Conservation (phyloP, 2,113 vertebrate genomes). For the Pogona vitticeps region DNA sequence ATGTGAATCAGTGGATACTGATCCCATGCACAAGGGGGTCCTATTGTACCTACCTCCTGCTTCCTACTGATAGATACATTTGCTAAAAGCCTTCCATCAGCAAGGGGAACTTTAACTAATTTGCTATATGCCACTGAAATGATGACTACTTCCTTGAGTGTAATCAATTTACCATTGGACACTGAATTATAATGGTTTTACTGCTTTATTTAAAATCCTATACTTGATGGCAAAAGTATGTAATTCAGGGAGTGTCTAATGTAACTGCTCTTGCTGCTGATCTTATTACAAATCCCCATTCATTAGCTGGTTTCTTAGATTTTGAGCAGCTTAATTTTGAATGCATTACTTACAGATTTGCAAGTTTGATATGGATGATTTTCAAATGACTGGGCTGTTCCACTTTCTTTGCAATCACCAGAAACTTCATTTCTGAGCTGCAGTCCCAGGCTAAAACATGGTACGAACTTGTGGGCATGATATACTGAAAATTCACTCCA, state of each 20-base stretch:
- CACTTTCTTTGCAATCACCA: constrained; percentile 78
- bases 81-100: neutral
- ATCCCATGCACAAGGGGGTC: no score
- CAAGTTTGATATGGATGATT: constrained; percentile 73
- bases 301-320: neutral
- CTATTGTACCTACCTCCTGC: neutral
- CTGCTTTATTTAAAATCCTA: neutral
- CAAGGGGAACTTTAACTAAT: neutral
- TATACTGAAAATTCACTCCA: constrained; percentile 63
- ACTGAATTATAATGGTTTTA: neutral
- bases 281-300: neutral
- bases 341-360: constrained; percentile 76
- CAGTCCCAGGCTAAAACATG: constrained; percentile 84
- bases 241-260: no score
- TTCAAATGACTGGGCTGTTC: constrained; percentile 56
- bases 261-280: neutral
- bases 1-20: neutral
- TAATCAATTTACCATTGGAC: neutral
- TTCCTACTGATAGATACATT: neutral
- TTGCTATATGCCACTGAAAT: neutral
- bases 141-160: neutral
- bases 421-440: constrained; percentile 80
- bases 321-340: neutral
- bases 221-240: neutral
- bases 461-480: constrained; percentile 79